Base-by-base conservation (phyloP, 1,140 invertebrate species). In the Idris sp. region DNA sequence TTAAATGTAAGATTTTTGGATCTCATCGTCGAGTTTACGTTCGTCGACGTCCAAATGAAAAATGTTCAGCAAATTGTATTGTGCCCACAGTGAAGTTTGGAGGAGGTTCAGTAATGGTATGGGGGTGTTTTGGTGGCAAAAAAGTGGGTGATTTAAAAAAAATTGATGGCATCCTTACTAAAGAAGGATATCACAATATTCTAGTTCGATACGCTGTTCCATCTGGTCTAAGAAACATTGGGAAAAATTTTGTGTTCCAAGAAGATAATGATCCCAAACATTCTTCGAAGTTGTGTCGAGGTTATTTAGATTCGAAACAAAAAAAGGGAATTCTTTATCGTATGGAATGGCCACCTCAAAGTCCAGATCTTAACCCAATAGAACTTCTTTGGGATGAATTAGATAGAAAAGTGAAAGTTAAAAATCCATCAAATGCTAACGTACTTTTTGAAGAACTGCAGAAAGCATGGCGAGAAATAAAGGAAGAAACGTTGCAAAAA, bases 121-220 rank as follows among this genome's bases (percentile, higher is more conserved):
- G n/a, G n/a, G n/a, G n/a, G n/a, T n/a, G n/a, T n/a, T n/a, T n/a
- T n/a, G n/a, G n/a, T n/a, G n/a, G n/a, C n/a, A n/a, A n/a, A n/a
- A n/a, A n/a, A n/a, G n/a, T n/a, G n/a, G n/a, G n/a, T n/a, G n/a
- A n/a, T n/a, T n/a, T n/a, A n/a, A n/a, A n/a, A n/a, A n/a, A n/a
- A n/a, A n/a, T n/a, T n/a, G 38, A 81, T 11, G 76, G 78, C 8
- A 85, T 62, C 5, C 74, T 86, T 46, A 56, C 76, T 8, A 48
- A 71, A 35, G 58, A 80, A 11, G 19, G 31, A 0, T 80, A 83
- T 49, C 15, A 61, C 5, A 46, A 54, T 9, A 81, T 83, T 31
- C 28, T 78, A 9, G 4, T 64, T 8, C 16, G 38, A 2, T 18
- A 77, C 48, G 58, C 72, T 15, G 28, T 83, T 22, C 25, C 41